These are phyloP conservation scores for Mustela erminea DNA, from an alignment of 2,797 vertebrate genomes.

Conservation along the genomic window DNA sequence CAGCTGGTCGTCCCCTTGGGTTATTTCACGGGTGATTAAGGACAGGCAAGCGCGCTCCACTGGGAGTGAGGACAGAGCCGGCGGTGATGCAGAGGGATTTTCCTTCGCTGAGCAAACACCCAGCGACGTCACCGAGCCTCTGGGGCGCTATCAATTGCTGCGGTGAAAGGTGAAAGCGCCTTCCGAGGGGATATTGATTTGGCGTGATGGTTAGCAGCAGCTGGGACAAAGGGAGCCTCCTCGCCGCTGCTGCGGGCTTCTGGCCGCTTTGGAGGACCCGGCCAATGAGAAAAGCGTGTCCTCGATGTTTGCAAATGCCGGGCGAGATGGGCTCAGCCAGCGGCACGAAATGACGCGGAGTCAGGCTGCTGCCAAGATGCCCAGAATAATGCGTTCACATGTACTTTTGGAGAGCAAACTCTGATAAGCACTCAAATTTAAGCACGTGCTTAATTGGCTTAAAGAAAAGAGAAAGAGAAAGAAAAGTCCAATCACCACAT, in stretches of 20 bases:
- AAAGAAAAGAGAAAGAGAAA: not conserved
- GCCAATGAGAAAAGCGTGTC: slow-evolving; percentile 48
- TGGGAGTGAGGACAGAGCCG: slow-evolving; percentile 57
- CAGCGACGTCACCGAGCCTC: slow-evolving; percentile 6
- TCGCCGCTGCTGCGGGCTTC: not conserved
- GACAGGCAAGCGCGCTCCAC: not conserved
- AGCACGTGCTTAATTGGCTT: slow-evolving; percentile 56
- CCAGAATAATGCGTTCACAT: slow-evolving; percentile 8
- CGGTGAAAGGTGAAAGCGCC: slow-evolving; percentile 57
- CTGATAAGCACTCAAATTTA: slow-evolving; percentile 47
- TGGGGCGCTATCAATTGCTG: not conserved
- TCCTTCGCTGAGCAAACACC: slow-evolving; percentile 54
- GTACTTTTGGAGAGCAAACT: slow-evolving; percentile 54
- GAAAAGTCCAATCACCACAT: not conserved
- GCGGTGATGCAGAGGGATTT: slow-evolving; percentile 68
- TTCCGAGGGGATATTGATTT: slow-evolving; percentile 52
- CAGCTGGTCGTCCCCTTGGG: slow-evolving; percentile 41
- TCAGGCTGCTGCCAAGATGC: slow-evolving; percentile 29
- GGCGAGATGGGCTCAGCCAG: slow-evolving; percentile 17
- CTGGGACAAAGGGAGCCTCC: not conserved
- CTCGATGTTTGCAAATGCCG: slow-evolving; percentile 60
- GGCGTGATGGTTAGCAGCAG: not conserved
- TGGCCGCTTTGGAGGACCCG: not conserved
- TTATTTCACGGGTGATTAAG: slow-evolving; percentile 69
- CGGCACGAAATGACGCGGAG: not conserved